A percentile compares a stretch with the other conserved stretches of the same genome.
These are phyloP conservation scores for Trachelus iudaicus DNA, from an alignment of 2,888 invertebrate genomes.

Conservation along the genomic window DNA sequence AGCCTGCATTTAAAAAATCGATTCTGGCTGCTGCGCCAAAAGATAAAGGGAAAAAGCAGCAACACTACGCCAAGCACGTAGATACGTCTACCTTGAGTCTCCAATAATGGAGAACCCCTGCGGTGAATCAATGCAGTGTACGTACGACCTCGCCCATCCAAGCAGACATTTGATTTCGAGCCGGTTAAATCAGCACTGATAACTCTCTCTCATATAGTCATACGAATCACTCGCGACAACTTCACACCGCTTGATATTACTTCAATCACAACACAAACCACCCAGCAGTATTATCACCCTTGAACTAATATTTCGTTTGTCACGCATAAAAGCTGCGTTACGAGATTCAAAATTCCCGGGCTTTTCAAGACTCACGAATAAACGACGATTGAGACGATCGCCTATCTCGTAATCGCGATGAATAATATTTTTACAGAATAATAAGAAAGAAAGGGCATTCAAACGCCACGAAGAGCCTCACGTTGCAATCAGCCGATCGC, in stretches of 20 bases:
- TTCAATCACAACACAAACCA: background rate
- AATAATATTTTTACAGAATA: background rate
- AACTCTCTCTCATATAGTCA: background rate
- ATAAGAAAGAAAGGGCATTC: too few relatives aligned
- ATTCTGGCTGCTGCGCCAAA: background rate
- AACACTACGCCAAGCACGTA: background rate
- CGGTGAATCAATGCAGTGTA: background rate
- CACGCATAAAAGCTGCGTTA: too few relatives aligned
- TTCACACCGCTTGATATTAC: background rate
- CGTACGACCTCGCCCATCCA: background rate
- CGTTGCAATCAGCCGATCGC: background rate
- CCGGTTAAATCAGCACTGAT: background rate
- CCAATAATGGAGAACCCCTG: background rate
- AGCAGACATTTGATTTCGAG: background rate
- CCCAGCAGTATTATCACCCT: too few relatives aligned
- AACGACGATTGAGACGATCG: too few relatives aligned
- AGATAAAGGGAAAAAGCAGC: background rate
- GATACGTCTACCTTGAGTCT: background rate
- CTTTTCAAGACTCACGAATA: background rate
- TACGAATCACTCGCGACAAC: background rate
- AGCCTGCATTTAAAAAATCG: background rate
- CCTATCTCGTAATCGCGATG: too few relatives aligned
- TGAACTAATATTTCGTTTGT: too few relatives aligned
- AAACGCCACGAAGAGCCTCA: too few relatives aligned
- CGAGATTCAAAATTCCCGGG: background rate